Conservation (phyloP, 2,113 vertebrate genomes). For the Hippopotamus amphibius region DNA sequence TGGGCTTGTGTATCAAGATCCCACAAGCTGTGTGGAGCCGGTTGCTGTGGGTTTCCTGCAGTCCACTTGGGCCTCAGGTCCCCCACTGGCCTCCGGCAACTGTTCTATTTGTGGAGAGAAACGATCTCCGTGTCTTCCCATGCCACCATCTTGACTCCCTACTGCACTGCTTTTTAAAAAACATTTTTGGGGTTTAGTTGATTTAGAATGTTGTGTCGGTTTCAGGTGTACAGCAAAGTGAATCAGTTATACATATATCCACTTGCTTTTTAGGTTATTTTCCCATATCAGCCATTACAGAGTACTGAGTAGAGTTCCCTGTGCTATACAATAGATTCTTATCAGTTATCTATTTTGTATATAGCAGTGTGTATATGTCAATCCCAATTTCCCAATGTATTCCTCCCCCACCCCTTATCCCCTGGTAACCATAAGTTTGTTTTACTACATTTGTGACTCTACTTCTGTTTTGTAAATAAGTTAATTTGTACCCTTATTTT, state of each 20-base stretch:
- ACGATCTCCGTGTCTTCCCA: too few species aligned
- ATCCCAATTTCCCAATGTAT: background rate
- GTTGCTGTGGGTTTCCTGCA: too few species aligned
- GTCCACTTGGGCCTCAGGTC: too few species aligned
- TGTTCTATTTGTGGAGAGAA: too few species aligned
- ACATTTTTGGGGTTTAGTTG: too few species aligned
- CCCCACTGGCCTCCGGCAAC: too few species aligned
- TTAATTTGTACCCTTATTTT: background rate
- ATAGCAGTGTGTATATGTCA: background rate
- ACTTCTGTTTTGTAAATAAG: background rate
- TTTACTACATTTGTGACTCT: background rate
- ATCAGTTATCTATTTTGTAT: background rate
- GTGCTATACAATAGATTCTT: background rate
- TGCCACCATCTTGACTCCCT: too few species aligned
- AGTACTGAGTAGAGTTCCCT: background rate
- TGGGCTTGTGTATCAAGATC: too few species aligned
- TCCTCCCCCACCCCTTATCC: background rate
- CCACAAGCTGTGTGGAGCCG: too few species aligned
- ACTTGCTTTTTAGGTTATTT: background rate
- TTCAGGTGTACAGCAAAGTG: background rate
- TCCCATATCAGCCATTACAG: background rate
- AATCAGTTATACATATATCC: background rate
- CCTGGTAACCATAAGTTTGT: background rate
- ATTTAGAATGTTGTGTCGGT: too few species aligned
- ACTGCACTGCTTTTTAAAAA: too few species aligned